Evolutionary conservation across 2,888 invertebrate genomes (phyloP), one percentile per base, ranked within the genome.

Genomic region (Mamestra brassicae): DNA sequence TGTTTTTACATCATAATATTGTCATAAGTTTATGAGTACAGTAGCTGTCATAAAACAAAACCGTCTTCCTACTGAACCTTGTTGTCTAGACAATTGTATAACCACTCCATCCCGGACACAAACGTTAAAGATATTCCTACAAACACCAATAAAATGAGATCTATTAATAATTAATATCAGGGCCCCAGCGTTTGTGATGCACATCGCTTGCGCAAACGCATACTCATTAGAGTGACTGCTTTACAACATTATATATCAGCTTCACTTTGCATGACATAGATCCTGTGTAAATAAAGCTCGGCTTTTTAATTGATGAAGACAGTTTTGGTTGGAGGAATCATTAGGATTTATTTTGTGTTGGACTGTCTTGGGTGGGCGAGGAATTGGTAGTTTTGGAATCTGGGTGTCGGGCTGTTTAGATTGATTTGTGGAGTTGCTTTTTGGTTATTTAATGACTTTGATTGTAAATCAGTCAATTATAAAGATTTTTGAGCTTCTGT

Each of bases 231-330:
- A 90, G 87, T 87, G 92, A 92, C 91, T 92, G 90, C 90, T 94
- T 94, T 94, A 94, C 92, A 91, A 91, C 92, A 90, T 90, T 90
- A 94, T 93, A 89, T 90, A 90, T 90, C 89, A 89, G 88, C 74
- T 74, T 87, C 81, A 81, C 87, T 91, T 89, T 89, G 90, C 89
- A 89, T 87, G 83, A 65, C 88, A 88, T 86, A 87, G 88, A 89
- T 89, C 84, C 81, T 78, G 83, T 61, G 87, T 87, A 83, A 84
- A 84, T 87, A 85, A 78, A 82, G 75, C 74, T 72, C 10, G 69
- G 58, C 15, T 82, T 76, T 80, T 82, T 76, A 82, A 82, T 82
- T 82, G 79, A 82, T 82, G 81, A 55, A 57, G 79, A 82, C 81
- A 69, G 71, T 79, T 81, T 74, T 63, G 76, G 71, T 71, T 68